phyloP scores from a whole-genome alignment of 2,113 vertebrate genomes.

The Tachuris rubrigastra region DNA sequence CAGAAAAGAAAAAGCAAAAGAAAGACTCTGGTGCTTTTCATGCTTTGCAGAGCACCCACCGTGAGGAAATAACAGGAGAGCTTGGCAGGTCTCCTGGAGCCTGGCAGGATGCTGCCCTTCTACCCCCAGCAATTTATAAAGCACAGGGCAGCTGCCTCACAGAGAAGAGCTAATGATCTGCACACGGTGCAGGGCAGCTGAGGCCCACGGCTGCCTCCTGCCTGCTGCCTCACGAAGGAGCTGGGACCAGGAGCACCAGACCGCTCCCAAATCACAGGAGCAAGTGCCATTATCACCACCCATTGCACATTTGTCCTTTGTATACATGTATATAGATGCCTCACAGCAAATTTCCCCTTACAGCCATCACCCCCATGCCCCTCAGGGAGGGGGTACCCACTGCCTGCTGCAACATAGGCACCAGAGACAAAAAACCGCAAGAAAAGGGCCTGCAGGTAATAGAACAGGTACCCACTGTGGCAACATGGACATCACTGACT shows the following conservation, averaged over 20 bases:
- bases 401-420: accelerated
- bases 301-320: not conserved
- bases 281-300: not conserved
- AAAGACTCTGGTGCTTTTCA: not conserved
- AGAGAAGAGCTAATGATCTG: not conserved
- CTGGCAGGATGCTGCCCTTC: not conserved
- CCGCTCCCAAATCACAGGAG: not conserved
- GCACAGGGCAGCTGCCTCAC: not conserved
- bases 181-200: accelerated
- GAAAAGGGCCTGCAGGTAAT: not conserved
- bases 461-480: not conserved
- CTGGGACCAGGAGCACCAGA: accelerated
- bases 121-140: not conserved
- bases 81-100: not conserved
- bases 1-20: not conserved
- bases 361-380: accelerated
- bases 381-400: accelerated
- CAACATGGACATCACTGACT: not conserved
- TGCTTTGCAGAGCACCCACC: accelerated
- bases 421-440: not conserved
- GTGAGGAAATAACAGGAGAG: not conserved
- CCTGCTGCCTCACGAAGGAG: not conserved
- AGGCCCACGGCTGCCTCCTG: not conserved
- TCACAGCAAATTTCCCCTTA: not conserved
- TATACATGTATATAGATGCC: not conserved